These are phyloP conservation scores for Ctenochaetus hawaiiensis DNA, from an alignment of 2,797 vertebrate genomes.

Conservation along the genomic window DNA sequence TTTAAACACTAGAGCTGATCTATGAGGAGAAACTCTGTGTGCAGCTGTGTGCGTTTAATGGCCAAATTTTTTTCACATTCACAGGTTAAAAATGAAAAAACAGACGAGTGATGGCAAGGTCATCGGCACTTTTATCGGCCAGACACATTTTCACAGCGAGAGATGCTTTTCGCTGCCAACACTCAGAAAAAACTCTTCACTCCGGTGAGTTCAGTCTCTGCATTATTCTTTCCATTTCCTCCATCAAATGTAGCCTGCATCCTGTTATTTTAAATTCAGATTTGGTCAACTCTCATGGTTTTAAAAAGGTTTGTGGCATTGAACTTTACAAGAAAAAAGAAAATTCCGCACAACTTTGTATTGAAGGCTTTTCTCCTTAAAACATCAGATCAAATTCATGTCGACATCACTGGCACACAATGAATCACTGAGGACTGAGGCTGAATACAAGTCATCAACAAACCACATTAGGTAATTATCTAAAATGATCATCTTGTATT, in stretches of 20 bases:
- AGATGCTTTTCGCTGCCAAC: not conserved
- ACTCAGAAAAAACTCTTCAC: conserved; percentile 23
- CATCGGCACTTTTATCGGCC: conserved; percentile 30
- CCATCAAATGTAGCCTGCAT: not conserved
- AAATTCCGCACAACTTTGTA: no score
- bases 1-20: not conserved
- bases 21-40: not conserved
- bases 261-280: not conserved
- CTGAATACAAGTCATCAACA: no score
- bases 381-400: no score
- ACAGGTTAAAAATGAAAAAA: conserved; percentile 7
- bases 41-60: not conserved
- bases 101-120: not conserved
- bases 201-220: not conserved
- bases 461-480: no score
- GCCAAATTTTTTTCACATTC: not conserved
- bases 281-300: no score
- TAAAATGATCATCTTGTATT: no score
- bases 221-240: conserved; percentile 5
- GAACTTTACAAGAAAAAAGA: no score
- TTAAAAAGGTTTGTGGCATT: no score
- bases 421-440: no score
- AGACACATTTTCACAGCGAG: conserved; percentile 27
- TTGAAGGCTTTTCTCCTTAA: no score
- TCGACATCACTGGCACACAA: no score